phyloP scores from a whole-genome alignment of 1,140 invertebrate species.

The Drosophila carrolli region DNA sequence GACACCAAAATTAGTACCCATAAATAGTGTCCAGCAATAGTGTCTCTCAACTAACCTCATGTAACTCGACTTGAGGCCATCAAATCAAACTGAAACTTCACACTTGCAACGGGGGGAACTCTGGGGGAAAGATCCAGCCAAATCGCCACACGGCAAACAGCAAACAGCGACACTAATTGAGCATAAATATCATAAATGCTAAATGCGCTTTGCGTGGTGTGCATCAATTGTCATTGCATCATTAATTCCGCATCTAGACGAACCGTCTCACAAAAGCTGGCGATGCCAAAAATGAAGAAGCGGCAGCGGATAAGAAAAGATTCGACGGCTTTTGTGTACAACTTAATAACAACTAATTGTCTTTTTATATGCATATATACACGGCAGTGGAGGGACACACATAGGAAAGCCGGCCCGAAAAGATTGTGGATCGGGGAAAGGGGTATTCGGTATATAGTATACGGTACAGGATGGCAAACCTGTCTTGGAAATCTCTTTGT shows the following conservation, averaged over 20 bases:
- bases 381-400: neutral
- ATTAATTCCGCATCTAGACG: constrained; percentile 68
- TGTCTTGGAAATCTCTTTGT: constrained; percentile 68
- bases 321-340: constrained; percentile 73
- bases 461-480: constrained; percentile 45
- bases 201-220: constrained; percentile 49
- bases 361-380: constrained; percentile 73
- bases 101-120: constrained; percentile 6
- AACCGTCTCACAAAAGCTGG: constrained; percentile 29
- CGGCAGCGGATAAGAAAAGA: constrained; percentile 32
- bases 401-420: constrained; percentile 16
- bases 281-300: constrained; percentile 45
- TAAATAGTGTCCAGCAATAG: neutral
- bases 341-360: constrained; percentile 83
- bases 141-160: neutral
- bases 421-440: neutral
- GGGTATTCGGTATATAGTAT: neutral
- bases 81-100: constrained; percentile 22
- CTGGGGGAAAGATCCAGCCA: constrained; percentile 1
- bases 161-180: constrained; percentile 27
- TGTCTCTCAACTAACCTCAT: neutral
- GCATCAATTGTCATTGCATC: constrained; percentile 61
- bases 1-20: neutral
- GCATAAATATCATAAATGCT: constrained; percentile 50
- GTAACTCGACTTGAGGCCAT: constrained; percentile 23